Evolutionary conservation across 2,797 vertebrate species (phyloP).

Genomic region (Gymnothorax javanicus): DNA sequence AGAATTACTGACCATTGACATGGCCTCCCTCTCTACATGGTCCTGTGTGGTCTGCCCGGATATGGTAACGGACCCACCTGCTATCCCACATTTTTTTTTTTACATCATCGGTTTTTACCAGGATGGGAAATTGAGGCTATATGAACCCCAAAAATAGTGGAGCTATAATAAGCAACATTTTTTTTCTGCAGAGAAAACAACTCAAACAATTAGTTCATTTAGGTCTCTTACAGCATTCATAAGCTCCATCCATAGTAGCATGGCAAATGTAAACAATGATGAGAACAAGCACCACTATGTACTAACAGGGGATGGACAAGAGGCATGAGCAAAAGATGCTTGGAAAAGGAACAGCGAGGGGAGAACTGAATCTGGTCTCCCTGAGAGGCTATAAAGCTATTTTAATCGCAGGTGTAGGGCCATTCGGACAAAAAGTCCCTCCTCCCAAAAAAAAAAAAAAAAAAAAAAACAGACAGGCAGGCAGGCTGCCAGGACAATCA

Average conservation of each 20-base stretch:
- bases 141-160: neutral
- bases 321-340: neutral
- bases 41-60: too few species aligned
- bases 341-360: neutral
- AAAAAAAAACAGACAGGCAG: constrained; percentile 1
- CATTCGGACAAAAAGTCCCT: too few species aligned
- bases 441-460: neutral
- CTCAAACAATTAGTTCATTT: neutral
- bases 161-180: neutral
- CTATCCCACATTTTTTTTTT: neutral
- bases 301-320: neutral
- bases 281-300: neutral
- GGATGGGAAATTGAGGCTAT: neutral
- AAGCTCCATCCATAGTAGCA: neutral
- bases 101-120: neutral
- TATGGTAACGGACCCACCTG: neutral
- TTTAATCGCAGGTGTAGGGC: neutral
- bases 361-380: neutral
- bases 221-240: neutral
- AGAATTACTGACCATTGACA: neutral
- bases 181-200: neutral
- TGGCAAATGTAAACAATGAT: neutral
- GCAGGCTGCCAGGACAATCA: neutral
- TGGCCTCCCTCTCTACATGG: too few species aligned
- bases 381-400: neutral